Conservation (phyloP, 2,888 invertebrate genomes). For the Acleris literana region DNA sequence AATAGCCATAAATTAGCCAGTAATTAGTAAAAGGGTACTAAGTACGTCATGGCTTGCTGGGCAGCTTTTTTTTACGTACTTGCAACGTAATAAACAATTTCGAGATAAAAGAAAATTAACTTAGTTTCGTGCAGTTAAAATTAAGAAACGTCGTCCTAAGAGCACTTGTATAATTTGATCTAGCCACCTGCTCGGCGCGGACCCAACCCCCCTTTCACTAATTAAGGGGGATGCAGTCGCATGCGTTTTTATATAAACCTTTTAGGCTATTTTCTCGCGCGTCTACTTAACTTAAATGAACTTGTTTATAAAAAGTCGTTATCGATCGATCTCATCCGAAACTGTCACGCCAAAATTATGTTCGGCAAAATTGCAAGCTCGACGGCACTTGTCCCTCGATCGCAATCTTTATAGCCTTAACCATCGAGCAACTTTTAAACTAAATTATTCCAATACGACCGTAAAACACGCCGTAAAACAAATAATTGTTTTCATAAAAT, state of each 20-base stretch:
- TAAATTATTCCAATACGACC: slow-evolving; percentile 7
- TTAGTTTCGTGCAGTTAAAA: slow-evolving; percentile 1
- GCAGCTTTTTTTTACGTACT: neutral
- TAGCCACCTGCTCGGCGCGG: slow-evolving; percentile 16
- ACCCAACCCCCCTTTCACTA: slow-evolving; percentile 1
- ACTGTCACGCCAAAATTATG: no score
- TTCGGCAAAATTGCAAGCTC: slow-evolving; percentile 1
- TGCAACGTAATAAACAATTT: neutral
- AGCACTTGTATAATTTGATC: slow-evolving; percentile 6
- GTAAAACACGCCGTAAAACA: slow-evolving; percentile 16
- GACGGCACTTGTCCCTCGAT: slow-evolving; percentile 17
- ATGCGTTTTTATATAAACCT: slow-evolving; percentile 16
- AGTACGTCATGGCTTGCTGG: neutral
- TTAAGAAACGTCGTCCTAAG: neutral
- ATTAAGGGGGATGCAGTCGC: slow-evolving; percentile 24
- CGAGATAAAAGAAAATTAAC: neutral
- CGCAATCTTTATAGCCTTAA: slow-evolving; percentile 24
- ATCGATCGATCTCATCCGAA: no score
- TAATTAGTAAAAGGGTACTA: slow-evolving; percentile 2
- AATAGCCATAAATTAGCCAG: slow-evolving; percentile 2
- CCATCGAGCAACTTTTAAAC: slow-evolving; percentile 14
- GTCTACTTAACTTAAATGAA: slow-evolving; percentile 4
- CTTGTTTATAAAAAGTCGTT: no score
- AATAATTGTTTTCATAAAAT: slow-evolving; percentile 13
- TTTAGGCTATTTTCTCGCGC: slow-evolving; percentile 7